A percentile compares a stretch with the other conserved stretches of the same genome.
Evolutionary conservation across 1,140 invertebrate species (phyloP).

Genomic region (Eurytemora carolleeae): DNA sequence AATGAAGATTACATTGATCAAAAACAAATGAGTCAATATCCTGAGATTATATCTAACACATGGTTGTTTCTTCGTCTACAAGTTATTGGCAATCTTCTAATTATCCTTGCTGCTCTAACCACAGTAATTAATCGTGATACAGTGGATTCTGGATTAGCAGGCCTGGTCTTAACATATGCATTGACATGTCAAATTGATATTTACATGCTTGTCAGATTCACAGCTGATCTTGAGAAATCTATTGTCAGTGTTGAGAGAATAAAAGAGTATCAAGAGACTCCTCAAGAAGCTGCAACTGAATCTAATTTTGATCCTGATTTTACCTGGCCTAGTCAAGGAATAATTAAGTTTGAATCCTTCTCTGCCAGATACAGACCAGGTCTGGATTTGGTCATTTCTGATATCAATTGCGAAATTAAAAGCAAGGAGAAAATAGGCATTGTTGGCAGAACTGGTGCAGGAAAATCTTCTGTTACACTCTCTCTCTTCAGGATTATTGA

Average conservation of each 20-base stretch:
- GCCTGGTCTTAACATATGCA: constrained; percentile 30
- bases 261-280: constrained; percentile 50
- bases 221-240: constrained; percentile 87
- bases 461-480: constrained; percentile 24
- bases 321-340: constrained; percentile 52
- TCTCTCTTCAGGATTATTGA: constrained; percentile 23
- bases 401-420: constrained; percentile 26
- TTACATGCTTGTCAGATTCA: constrained; percentile 92
- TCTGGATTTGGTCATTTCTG: constrained; percentile 47
- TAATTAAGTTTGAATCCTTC: constrained; percentile 48
- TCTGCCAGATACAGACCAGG: constrained; percentile 48
- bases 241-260: constrained; percentile 94
- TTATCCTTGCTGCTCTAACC: constrained; percentile 34
- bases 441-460: constrained; percentile 31
- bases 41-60: constrained; percentile 27
- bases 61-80: constrained; percentile 34
- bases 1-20: constrained; percentile 31
- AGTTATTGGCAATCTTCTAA: constrained; percentile 31
- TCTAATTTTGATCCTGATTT: constrained; percentile 31
- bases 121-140: constrained; percentile 26
- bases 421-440: constrained; percentile 32
- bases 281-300: constrained; percentile 44
- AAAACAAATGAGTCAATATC: constrained; percentile 31
- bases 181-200: constrained; percentile 29
- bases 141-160: constrained; percentile 27